Evolutionary conservation across 2,797 vertebrate species (phyloP).

Genomic region (Acanthopagrus latus): DNA sequence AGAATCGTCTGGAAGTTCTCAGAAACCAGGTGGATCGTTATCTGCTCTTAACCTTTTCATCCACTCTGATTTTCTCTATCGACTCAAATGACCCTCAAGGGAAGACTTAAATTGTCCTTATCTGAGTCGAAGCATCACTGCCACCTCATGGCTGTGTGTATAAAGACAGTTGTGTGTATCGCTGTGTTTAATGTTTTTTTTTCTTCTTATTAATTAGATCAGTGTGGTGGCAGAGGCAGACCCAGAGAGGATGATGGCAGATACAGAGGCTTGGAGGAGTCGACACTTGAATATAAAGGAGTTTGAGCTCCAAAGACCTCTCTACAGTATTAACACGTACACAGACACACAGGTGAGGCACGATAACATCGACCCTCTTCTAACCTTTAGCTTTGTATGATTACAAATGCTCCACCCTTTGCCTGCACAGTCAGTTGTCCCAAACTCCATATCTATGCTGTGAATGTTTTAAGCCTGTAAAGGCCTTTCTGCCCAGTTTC

Average conservation of each 20-base stretch:
- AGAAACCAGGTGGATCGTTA: constrained; percentile 89
- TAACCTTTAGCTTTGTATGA: constrained; percentile 35
- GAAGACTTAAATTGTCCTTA: neutral
- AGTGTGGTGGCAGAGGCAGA: constrained; percentile 85
- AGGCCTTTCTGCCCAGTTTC: neutral
- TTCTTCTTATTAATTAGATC: constrained; percentile 82
- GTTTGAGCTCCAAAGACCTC: constrained; percentile 89
- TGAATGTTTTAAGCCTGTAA: neutral
- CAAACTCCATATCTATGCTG: constrained; percentile 27
- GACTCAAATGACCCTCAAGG: constrained; percentile 36
- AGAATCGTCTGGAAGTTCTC: constrained; percentile 86
- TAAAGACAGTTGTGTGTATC: constrained; percentile 24
- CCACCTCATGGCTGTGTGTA: constrained; percentile 70
- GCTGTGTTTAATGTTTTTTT: constrained; percentile 13
- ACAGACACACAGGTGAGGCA: constrained; percentile 90
- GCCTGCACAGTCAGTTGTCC: constrained; percentile 10
- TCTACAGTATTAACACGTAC: constrained; percentile 92
- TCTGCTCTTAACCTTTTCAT: constrained; percentile 42
- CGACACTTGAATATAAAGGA: constrained; percentile 81
- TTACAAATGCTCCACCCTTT: constrained; percentile 12
- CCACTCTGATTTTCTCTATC: constrained; percentile 45
- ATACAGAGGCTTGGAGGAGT: constrained; percentile 89
- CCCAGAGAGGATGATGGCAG: constrained; percentile 90
- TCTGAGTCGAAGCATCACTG: constrained; percentile 67
- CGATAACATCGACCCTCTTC: constrained; percentile 11